Evolutionary conservation across 2,797 vertebrate genomes (phyloP).

Genomic region (Neoniphon sammara): DNA sequence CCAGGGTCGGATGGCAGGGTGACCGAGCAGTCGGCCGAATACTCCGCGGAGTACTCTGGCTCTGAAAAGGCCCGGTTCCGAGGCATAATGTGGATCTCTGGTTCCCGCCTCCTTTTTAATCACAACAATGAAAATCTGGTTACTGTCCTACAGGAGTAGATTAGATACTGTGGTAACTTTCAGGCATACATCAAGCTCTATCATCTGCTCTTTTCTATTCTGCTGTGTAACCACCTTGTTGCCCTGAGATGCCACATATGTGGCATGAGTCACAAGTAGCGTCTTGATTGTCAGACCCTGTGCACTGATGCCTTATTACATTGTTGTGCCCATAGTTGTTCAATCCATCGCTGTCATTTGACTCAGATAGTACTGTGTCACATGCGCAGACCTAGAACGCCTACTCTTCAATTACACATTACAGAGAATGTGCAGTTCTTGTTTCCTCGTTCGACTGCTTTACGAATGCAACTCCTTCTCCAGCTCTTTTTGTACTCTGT

Average conservation of each 20-base stretch:
- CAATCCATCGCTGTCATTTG: constrained; percentile 21
- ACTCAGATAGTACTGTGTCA: constrained; percentile 41
- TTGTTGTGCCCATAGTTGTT: constrained; percentile 34
- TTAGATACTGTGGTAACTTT: not conserved
- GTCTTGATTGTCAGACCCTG: constrained; percentile 63
- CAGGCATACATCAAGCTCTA: constrained; percentile 45
- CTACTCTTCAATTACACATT: constrained; percentile 28
- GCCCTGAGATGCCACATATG: constrained; percentile 51
- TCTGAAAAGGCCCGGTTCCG: constrained; percentile 90
- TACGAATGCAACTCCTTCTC: not conserved
- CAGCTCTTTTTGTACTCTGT: constrained; percentile 10
- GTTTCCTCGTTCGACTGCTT: constrained; percentile 31
- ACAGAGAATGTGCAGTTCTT: constrained; percentile 16
- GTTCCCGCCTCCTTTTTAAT: not conserved
- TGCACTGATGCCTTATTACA: constrained; percentile 51
- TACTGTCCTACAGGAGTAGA: constrained; percentile 9
- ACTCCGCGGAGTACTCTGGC: constrained; percentile 93
- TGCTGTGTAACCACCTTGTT: constrained; percentile 12
- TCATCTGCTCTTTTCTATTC: constrained; percentile 33
- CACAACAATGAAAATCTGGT: constrained; percentile 8
- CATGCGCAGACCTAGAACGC: constrained; percentile 23
- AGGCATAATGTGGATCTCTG: constrained; percentile 81
- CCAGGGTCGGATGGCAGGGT: constrained; percentile 93
- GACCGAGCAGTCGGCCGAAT: constrained; percentile 93
- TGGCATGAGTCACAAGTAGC: constrained; percentile 37